Conservation (phyloP, 2,797 vertebrate species). For the Lepilemur ruficaudatus region DNA sequence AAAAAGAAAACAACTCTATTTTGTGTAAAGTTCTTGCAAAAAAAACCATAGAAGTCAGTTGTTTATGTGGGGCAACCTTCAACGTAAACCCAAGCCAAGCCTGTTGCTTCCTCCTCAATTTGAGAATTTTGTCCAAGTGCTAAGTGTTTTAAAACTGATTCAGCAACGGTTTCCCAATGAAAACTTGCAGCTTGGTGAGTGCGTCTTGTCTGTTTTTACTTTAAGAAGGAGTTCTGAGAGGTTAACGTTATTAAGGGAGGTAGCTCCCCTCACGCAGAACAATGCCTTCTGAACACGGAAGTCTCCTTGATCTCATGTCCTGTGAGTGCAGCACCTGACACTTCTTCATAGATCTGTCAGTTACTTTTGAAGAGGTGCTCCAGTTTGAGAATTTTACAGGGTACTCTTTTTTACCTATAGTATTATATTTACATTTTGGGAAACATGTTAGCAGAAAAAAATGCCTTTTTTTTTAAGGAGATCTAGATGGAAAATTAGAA, state of each 20-base stretch:
- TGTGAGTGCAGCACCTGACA: neutral
- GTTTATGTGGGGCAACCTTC: neutral
- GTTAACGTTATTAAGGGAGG: neutral
- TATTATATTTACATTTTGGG: constrained; percentile 12
- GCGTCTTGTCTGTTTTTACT: neutral
- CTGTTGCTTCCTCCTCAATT: neutral
- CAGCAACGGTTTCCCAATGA: neutral
- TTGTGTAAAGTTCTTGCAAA: neutral
- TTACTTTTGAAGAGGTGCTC: neutral
- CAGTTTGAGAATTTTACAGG: neutral
- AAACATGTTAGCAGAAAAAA: neutral
- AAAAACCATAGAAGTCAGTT: neutral
- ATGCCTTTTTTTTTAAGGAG: neutral
- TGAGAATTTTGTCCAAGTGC: neutral
- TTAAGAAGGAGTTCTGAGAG: neutral
- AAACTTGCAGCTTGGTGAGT: neutral
- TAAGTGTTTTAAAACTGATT: neutral
- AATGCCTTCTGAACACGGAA: neutral
- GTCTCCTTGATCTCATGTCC: too few relatives aligned
- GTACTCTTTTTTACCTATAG: neutral
- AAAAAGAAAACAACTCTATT: neutral
- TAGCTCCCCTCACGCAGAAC: neutral
- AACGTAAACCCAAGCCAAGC: neutral
- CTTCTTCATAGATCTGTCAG: too few relatives aligned
- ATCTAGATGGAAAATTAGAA: neutral